A percentile compares a stretch with the other conserved stretches of the same genome.
Evolutionary conservation across 1,140 invertebrate species (phyloP).

Genomic region (Apocrypta bakeri): DNA sequence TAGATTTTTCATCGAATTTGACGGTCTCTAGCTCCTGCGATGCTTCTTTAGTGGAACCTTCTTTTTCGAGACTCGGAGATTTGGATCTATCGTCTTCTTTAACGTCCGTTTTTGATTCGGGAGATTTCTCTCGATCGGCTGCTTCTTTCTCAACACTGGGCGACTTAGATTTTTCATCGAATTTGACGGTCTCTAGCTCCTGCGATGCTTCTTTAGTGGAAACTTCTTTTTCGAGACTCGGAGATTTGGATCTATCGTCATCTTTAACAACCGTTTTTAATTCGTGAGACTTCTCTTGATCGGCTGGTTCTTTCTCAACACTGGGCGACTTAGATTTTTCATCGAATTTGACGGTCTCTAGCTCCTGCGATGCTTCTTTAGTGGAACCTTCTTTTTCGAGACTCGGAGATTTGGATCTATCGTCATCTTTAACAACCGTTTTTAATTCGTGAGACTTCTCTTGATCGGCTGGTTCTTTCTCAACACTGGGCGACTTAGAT

Average conservation of each 20-base stretch:
- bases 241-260: constrained; percentile 37
- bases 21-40: not conserved
- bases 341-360: not conserved
- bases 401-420: constrained; percentile 40
- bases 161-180: constrained; percentile 36
- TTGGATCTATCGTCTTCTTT: not conserved
- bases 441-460: constrained; percentile 14
- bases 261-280: not conserved
- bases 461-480: constrained; percentile 33
- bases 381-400: constrained; percentile 32
- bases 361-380: not conserved
- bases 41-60: not conserved
- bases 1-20: constrained; percentile 5
- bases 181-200: not conserved
- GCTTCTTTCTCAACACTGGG: constrained; percentile 46
- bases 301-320: constrained; percentile 21
- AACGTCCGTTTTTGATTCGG: not conserved
- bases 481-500: constrained; percentile 49
- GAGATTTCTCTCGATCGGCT: not conserved
- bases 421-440: not conserved
- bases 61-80: not conserved
- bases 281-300: constrained; percentile 5
- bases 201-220: not conserved
- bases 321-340: constrained; percentile 9
- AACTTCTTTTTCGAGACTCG: constrained; percentile 33